Percentiles rank a stretch among this genome's conserved stretches.
These are phyloP conservation scores for Synergus laeviventris DNA, from an alignment of 2,888 invertebrate species.

Conservation along the genomic window DNA sequence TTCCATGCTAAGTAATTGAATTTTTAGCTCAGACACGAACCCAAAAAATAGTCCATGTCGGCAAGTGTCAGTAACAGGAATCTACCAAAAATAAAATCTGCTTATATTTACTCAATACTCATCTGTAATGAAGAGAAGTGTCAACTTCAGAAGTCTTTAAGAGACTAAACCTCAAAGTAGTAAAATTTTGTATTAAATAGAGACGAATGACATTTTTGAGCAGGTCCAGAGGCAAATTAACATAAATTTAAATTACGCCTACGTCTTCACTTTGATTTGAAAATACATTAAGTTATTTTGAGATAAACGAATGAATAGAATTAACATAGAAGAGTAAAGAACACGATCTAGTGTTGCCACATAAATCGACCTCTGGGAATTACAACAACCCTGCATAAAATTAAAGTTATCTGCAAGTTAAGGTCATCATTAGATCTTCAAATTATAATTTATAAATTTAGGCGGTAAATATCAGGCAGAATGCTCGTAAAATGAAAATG, in stretches of 20 bases:
- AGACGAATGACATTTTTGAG: background rate
- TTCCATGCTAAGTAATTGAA: no score
- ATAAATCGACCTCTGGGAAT: background rate
- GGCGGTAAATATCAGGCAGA: no score
- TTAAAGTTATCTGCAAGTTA: background rate
- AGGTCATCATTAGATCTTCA: background rate
- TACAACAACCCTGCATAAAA: constrained; percentile 6
- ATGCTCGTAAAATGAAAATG: no score
- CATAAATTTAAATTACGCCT: background rate
- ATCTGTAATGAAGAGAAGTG: background rate
- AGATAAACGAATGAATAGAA: background rate
- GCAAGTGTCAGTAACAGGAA: no score
- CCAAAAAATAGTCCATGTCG: no score
- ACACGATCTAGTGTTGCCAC: constrained; percentile 1
- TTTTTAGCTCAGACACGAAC: no score
- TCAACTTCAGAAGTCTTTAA: background rate
- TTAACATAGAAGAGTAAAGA: constrained; percentile 3
- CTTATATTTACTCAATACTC: background rate
- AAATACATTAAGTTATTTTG: background rate
- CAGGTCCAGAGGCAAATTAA: background rate
- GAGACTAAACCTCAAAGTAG: background rate
- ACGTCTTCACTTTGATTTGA: background rate
- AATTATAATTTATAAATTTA: background rate
- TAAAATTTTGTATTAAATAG: background rate
- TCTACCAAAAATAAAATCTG: no score